Conservation (phyloP, 2,797 vertebrate species). For the Esox masquinongy region DNA sequence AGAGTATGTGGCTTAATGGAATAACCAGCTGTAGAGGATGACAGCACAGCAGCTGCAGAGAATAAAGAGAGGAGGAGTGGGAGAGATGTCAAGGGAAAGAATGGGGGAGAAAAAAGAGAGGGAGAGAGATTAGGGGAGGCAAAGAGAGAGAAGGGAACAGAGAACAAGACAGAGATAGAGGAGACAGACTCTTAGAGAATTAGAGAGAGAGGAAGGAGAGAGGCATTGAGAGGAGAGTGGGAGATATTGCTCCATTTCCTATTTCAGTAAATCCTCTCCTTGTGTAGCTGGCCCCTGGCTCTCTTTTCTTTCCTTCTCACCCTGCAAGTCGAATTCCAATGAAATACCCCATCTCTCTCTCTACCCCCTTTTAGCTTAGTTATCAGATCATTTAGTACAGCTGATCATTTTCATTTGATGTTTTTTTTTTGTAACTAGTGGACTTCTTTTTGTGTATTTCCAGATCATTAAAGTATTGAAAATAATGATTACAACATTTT, state of each 20-base stretch:
- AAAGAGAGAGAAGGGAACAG: conserved; percentile 14
- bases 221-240: too few species aligned
- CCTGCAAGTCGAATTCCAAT: too few species aligned
- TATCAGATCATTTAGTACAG: too few species aligned
- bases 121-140: conserved; percentile 11
- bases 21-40: conserved; percentile 5
- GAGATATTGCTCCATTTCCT: conserved; percentile 34
- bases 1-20: background rate
- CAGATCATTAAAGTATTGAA: too few species aligned
- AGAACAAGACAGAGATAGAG: conserved; percentile 3
- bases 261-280: conserved; percentile 40
- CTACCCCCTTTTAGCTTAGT: too few species aligned
- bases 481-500: too few species aligned
- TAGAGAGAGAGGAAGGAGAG: too few species aligned
- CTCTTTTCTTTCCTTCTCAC: background rate
- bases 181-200: too few species aligned
- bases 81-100: background rate
- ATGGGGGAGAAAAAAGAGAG: background rate
- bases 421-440: too few species aligned
- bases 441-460: too few species aligned
- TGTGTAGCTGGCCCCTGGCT: conserved; percentile 42
- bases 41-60: conserved; percentile 20
- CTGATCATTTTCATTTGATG: too few species aligned
- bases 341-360: too few species aligned
- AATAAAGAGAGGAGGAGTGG: background rate